These are phyloP conservation scores for Saguinus midas DNA, from an alignment of 2,113 vertebrate species.

Conservation along the genomic window DNA sequence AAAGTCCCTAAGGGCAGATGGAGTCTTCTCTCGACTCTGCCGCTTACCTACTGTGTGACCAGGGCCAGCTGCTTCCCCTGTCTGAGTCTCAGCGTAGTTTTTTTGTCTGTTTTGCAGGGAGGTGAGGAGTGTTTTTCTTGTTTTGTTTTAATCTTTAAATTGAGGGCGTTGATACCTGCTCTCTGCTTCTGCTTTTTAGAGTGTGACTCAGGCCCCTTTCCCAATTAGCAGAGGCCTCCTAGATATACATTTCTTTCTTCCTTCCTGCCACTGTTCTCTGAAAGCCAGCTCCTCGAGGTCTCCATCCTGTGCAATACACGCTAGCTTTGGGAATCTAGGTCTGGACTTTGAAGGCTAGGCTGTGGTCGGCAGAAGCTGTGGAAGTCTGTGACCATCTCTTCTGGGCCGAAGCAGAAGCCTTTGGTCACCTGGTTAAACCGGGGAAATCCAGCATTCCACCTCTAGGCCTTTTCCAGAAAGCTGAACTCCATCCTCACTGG, in stretches of 20 bases:
- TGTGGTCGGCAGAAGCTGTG: background rate
- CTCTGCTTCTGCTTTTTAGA: background rate
- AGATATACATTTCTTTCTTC: background rate
- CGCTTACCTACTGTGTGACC: background rate
- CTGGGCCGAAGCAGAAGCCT: background rate
- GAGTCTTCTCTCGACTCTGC: background rate
- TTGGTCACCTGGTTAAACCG: too few relatives aligned
- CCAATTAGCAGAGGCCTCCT: background rate
- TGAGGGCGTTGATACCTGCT: too few relatives aligned
- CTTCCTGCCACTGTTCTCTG: background rate
- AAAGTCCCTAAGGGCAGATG: too few relatives aligned
- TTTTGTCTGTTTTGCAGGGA: background rate
- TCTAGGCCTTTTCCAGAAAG: background rate
- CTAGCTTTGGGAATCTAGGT: rapidly evolving
- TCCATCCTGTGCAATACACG: too few relatives aligned
- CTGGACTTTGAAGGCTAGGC: background rate
- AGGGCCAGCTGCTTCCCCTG: background rate
- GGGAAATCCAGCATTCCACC: background rate
- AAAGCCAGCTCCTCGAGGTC: background rate
- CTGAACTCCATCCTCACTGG: background rate
- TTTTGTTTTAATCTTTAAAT: background rate
- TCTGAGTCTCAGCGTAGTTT: background rate
- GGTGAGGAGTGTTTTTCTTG: background rate
- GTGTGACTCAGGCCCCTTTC: too few relatives aligned
- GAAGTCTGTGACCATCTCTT: background rate